A percentile compares a stretch with the other conserved stretches of the same genome.
These are phyloP conservation scores for Hycleus phaleratus DNA, from an alignment of 1,140 invertebrate species.

Conservation along the genomic window DNA sequence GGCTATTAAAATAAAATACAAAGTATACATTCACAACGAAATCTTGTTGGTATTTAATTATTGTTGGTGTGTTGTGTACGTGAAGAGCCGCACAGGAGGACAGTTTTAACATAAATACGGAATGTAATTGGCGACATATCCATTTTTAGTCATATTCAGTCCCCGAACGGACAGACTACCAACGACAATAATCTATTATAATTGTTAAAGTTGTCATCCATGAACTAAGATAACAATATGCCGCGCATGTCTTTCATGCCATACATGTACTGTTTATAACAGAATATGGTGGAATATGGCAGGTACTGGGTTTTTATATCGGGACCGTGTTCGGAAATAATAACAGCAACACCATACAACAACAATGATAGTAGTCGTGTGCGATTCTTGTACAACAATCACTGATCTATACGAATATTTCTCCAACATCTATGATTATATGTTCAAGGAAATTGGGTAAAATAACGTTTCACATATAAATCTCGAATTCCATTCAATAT, in stretches of 20 bases:
- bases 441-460: neutral
- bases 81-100: slow-evolving; percentile 12
- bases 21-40: slow-evolving; percentile 3
- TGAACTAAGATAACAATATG: slow-evolving; percentile 19
- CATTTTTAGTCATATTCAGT: slow-evolving; percentile 10
- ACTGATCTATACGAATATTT: neutral
- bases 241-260: slow-evolving; percentile 18
- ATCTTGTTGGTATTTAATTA: slow-evolving; percentile 13
- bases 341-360: neutral
- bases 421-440: slow-evolving; percentile 3
- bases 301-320: slow-evolving; percentile 6
- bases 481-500: slow-evolving; percentile 26
- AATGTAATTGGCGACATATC: slow-evolving; percentile 15
- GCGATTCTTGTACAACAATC: neutral
- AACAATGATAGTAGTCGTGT: neutral
- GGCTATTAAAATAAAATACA: slow-evolving; percentile 12
- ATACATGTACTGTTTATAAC: slow-evolving; percentile 7
- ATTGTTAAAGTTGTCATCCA: slow-evolving; percentile 8
- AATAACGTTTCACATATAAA: slow-evolving; percentile 13
- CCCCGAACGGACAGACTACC: slow-evolving; percentile 6
- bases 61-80: slow-evolving; percentile 7
- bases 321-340: slow-evolving; percentile 18
- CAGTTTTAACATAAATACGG: slow-evolving; percentile 12
- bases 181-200: slow-evolving; percentile 12
- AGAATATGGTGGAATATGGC: slow-evolving; percentile 11